Base-by-base conservation (phyloP, 2,888 invertebrate genomes). In the Sinotaia quadrata region DNA sequence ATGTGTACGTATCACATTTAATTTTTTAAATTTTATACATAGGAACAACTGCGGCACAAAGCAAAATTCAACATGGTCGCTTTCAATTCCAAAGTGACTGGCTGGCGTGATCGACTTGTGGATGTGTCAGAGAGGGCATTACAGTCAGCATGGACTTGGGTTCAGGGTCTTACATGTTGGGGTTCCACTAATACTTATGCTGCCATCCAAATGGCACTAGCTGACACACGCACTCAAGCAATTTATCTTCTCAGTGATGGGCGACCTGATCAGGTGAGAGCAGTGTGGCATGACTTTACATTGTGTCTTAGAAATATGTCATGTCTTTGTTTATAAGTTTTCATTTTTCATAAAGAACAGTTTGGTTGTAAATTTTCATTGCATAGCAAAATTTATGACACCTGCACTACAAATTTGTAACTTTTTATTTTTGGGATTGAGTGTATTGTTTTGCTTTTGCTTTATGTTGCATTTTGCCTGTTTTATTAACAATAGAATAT, bases 11-110 rank as follows among this genome's bases (percentile, higher is more conserved):
- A 31, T 31, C 62, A 49, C 27, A 33, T n/a, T 44, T 52, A 8
- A 36, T 49, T 58, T 10, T 41, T 33, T 27, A n/a, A 15, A 49
- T 7, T 65, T 24, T 24, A 18, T 56, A 15, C 31, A 4, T 75
- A 88, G 87, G 88, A 88, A 68, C 88, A 88, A 80, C 73, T 88
- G 27, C 77, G 84, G 34, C 86, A 87, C 79, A 88, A 88, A 74
- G 84, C 83, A 79, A 84, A 84, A 75, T 82, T 88, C 73, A 88
- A 88, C 73, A 68, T 88, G 12, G 78, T 88, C 36, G 81, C 83
- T 33, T 88, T 88, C 75, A 85, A 87, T 78, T 79, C 79, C 4
- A 82, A 80, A 56, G 81, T 82, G 2, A 75, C 71, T 56, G 75
- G 82, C 0, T 88, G 88, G 88, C 81, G 84, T 70, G 85, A 87